Conservation (phyloP, 2,797 vertebrate genomes). For the Sebastes vulpes region DNA sequence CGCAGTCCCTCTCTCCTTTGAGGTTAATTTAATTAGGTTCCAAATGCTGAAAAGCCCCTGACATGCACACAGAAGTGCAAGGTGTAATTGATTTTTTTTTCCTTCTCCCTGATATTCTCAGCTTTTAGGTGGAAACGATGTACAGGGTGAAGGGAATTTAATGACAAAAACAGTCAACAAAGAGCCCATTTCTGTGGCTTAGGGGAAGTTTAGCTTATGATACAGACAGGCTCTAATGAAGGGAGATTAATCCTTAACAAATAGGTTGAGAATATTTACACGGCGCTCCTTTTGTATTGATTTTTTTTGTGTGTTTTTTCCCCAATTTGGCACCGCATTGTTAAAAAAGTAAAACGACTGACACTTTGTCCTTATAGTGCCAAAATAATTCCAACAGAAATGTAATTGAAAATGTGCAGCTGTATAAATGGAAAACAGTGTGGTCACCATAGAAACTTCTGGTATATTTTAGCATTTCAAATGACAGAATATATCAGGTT, state of each 20-base stretch:
- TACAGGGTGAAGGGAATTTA: constrained; percentile 70
- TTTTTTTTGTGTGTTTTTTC: constrained; percentile 36
- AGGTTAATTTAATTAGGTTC: constrained; percentile 87
- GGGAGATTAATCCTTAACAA: constrained; percentile 75
- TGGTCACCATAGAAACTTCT: constrained; percentile 1
- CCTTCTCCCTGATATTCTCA: constrained; percentile 57
- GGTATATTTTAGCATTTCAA: constrained; percentile 12
- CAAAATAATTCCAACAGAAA: constrained; percentile 16
- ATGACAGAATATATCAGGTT: neutral
- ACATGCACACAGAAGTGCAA: constrained; percentile 71
- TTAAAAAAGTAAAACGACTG: constrained; percentile 32
- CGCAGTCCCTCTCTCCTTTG: constrained; percentile 76
- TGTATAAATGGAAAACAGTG: constrained; percentile 10
- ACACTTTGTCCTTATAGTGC: neutral
- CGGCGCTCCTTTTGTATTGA: constrained; percentile 35
- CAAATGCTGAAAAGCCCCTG: constrained; percentile 64
- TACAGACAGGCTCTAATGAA: constrained; percentile 68
- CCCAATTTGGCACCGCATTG: constrained; percentile 52
- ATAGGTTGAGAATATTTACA: constrained; percentile 57
- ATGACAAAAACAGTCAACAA: constrained; percentile 81
- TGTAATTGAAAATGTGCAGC: constrained; percentile 18
- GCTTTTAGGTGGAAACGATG: constrained; percentile 67
- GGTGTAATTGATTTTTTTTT: constrained; percentile 82
- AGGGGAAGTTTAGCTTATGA: constrained; percentile 65
- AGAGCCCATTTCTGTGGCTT: constrained; percentile 69